Percentiles rank a stretch among this genome's conserved stretches.
Evolutionary conservation across 2,797 vertebrate genomes (phyloP).

Genomic region (Cirrhinus molitorella): DNA sequence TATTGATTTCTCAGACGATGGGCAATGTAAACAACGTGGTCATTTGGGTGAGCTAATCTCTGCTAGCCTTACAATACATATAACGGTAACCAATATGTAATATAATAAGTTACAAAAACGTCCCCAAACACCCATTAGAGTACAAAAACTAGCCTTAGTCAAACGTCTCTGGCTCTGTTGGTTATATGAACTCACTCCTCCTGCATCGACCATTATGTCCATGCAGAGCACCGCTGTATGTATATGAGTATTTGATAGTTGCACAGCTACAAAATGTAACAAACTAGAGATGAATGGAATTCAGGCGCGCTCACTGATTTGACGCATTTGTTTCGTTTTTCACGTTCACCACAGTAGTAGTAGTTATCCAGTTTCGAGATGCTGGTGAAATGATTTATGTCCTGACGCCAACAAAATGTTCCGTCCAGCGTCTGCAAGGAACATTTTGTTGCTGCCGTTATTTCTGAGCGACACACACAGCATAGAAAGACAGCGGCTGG

Average conservation of each 20-base stretch:
- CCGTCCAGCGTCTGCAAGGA: background rate
- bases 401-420: conserved; percentile 6
- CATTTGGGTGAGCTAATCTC: conserved; percentile 6
- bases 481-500: background rate
- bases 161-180: background rate
- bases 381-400: background rate
- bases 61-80: background rate
- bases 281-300: conserved; percentile 12
- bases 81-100: background rate
- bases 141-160: background rate
- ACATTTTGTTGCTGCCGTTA: conserved; percentile 9
- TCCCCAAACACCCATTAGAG: background rate
- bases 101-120: conserved; percentile 16
- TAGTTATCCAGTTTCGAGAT: conserved; percentile 15
- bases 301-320: conserved; percentile 41
- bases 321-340: conserved; percentile 40
- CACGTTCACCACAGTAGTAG: background rate
- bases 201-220: background rate
- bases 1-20: conserved; percentile 58
- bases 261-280: conserved; percentile 5
- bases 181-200: background rate
- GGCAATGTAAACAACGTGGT: conserved; percentile 59
- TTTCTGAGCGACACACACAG: conserved; percentile 16
- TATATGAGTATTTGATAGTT: background rate
- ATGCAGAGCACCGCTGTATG: background rate